phyloP scores from a whole-genome alignment of 1,140 invertebrate species.

The Formica selysi region DNA sequence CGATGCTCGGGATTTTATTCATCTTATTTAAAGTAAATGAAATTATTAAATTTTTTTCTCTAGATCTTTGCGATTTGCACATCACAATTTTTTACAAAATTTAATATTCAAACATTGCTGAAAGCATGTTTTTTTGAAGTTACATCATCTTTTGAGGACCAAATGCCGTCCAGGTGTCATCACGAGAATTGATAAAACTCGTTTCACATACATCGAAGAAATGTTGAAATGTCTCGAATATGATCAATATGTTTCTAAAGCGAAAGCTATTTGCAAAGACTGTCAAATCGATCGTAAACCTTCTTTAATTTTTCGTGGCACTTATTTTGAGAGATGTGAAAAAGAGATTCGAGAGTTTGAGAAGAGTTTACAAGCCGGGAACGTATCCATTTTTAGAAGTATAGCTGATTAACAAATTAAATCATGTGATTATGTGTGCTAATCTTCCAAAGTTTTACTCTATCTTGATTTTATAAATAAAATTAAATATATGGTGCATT shows the following conservation, averaged over 20 bases:
- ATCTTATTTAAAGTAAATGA: slow-evolving; percentile 76
- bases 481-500: too few species aligned
- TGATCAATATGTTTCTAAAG: slow-evolving; percentile 44
- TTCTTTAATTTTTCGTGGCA: slow-evolving; percentile 58
- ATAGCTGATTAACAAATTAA: slow-evolving; percentile 15
- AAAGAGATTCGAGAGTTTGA: slow-evolving; percentile 68
- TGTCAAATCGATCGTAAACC: slow-evolving; percentile 30
- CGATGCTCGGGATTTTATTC: slow-evolving; percentile 74
- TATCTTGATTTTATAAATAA: neutral
- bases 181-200: slow-evolving; percentile 74
- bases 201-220: slow-evolving; percentile 74
- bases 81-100: neutral
- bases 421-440: neutral
- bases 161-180: slow-evolving; percentile 74
- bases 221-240: slow-evolving; percentile 78
- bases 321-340: slow-evolving; percentile 68
- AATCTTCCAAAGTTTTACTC: neutral
- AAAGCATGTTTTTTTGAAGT: slow-evolving; percentile 49
- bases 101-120: slow-evolving; percentile 27
- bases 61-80: neutral
- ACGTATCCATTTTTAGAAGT: slow-evolving; percentile 50
- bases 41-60: neutral
- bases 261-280: neutral
- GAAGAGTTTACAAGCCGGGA: neutral
- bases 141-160: slow-evolving; percentile 78